phyloP scores from a whole-genome alignment of 2,113 vertebrate species.

The Nerophis ophidion region DNA sequence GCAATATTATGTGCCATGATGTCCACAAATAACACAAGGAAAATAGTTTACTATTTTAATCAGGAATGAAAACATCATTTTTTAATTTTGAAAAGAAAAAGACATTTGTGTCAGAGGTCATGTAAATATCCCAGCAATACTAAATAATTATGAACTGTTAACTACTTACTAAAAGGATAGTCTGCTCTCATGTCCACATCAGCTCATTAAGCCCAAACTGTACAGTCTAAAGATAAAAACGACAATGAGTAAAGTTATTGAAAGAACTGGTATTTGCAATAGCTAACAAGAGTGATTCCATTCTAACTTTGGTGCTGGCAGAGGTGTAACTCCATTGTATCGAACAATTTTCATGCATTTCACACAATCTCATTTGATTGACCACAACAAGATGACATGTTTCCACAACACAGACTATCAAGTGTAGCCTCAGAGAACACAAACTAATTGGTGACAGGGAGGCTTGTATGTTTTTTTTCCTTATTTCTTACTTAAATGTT shows the following conservation, averaged over 20 bases:
- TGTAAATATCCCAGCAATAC: constrained; percentile 1
- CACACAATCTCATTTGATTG: constrained; percentile 11
- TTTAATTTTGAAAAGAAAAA: background rate
- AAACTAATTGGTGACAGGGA: constrained; percentile 48
- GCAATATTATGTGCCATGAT: too few species aligned
- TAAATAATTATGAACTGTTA: constrained; percentile 10
- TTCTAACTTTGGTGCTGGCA: too few species aligned
- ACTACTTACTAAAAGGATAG: constrained; percentile 1
- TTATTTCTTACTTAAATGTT: constrained; percentile 50
- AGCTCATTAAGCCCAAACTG: background rate
- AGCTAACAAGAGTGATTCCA: too few species aligned
- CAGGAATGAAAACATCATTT: too few species aligned
- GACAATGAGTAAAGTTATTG: too few species aligned
- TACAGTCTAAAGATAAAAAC: background rate
- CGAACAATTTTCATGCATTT: constrained; percentile 7
- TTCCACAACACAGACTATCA: constrained; percentile 44
- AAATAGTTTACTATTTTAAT: too few species aligned
- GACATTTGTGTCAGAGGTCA: background rate
- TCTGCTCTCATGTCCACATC: background rate
- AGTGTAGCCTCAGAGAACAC: constrained; percentile 44
- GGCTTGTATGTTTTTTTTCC: constrained; percentile 27
- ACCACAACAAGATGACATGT: constrained; percentile 54
- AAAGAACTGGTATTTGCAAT: too few species aligned
- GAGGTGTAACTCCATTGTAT: too few species aligned
- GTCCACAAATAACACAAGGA: too few species aligned